Base-by-base conservation (phyloP, 2,797 vertebrate species). In the Onychomys arenicola region DNA sequence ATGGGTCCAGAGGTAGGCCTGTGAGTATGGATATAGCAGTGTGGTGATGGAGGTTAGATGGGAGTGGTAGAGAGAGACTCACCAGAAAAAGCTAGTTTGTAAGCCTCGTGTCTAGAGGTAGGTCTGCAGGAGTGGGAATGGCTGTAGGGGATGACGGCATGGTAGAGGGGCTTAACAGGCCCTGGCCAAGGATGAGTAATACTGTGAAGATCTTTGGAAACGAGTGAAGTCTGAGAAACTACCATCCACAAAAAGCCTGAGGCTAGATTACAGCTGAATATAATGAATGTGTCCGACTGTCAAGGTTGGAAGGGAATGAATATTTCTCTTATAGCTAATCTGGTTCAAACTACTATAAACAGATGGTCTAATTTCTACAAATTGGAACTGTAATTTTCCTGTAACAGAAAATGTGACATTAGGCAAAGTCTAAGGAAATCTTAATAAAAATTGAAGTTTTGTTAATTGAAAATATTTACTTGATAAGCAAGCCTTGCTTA, bases 381-480 rank as follows among this genome's bases (percentile, higher is more conserved):
- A 75, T 90, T 59, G 65, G 34, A 55, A 92, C 61, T 88, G n/a
- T 6, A 93, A 52, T 94, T 96, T 78, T 94, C 40, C 55, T n/a
- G n/a, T 23, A 89, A 65, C 5, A 46, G 19, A 69, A 71, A 95
- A 89, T 40, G 13, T 69, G 7, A 55, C 14, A 52, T 87, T 92
- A 84, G 29, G 13, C 25, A n/a, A 86, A 85, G 59, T 73, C 2
- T 67, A 67, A 78, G 37, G 8, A 89, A 92, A 83, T 93, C 10
- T 67, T 27, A 90, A 89, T 78, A 75, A 78, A 19, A 92, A 6
- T 25, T 83, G 46, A 17, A 27, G 27, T 84, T 83, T 76, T 73
- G 23, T 83, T 91, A 81, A 83, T 78, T 96, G 52, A 78, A 89
- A 89, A 93, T 65, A 94, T 76, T 37, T 12, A 75, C 46, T 96